Evolutionary conservation across 2,888 invertebrate species (phyloP), one percentile per base, ranked within the genome.

Genomic region (Brachynemurus nebulosus): DNA sequence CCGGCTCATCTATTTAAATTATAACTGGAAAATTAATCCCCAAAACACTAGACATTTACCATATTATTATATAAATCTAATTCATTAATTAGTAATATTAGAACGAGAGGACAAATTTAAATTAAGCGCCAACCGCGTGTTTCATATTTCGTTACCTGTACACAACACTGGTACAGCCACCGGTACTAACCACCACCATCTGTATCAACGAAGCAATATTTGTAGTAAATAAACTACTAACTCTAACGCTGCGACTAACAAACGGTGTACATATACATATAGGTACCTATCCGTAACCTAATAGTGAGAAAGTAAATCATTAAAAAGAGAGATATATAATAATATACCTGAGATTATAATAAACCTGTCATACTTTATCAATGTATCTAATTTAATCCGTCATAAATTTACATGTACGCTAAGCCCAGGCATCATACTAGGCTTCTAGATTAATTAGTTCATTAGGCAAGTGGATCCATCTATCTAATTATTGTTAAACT

Each of bases 401-500:
- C 30, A 14, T 30, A 30, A 30, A 30, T 30, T n/a, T 12, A 30
- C 30, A 30, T 9, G 3, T 14, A 4, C n/a, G 14, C 30, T 30
- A 11, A 30, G 30, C n/a, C 6, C 30, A 7, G 14, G 30, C 30
- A 30, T 30, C 30, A 12, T 14, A n/a, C 3, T 42, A 42, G 42
- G 44, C 38, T 38, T 17, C 38, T 44, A 44, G 44, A 44, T 44
- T 44, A 44, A 44, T 44, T 44, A 44, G 44, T 44, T 44, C 44
- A 44, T 44, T 44, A 44, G 23, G 38, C 37, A 20, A 30, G 40
- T 27, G 44, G 30, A 36, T 44, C 38, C 44, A 44, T 44, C 44
- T 38, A 44, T 44, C 44, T 44, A 44, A 44, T 44, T 44, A 44
- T 20, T 20, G 35, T 30, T 30, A 30, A 30, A 30, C 30, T 12